A percentile compares a stretch with the other conserved stretches of the same genome.
phyloP scores from a whole-genome alignment of 30 jellyfish, hydroid and myxozoan genomes.

The Pseudorhiza aurosa region DNA sequence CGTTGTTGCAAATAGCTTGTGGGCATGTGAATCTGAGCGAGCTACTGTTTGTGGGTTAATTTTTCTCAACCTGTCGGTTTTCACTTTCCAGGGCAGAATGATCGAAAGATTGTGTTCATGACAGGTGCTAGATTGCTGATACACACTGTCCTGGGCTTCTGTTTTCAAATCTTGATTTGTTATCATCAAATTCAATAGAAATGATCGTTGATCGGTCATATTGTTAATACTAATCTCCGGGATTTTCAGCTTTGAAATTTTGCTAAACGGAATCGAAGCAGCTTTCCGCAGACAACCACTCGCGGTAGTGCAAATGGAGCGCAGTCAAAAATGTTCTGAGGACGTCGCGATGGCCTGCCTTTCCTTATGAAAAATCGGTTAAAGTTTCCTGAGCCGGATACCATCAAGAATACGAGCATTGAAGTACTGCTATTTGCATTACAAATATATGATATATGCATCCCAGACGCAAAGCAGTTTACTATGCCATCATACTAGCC shows the following conservation, averaged over 20 bases:
- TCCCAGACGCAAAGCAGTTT: slow-evolving; percentile 75
- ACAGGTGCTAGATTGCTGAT: slow-evolving; percentile 28
- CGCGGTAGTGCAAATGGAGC: background rate
- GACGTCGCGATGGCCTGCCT: background rate
- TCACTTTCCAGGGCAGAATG: slow-evolving; percentile 49
- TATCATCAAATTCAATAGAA: background rate
- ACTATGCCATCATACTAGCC: slow-evolving; percentile 88
- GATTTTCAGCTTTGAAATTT: background rate
- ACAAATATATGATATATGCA: too few relatives aligned
- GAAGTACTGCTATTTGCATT: slow-evolving; percentile 1
- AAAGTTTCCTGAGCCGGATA: slow-evolving; percentile 20
- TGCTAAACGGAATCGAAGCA: background rate
- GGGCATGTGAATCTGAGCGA: slow-evolving; percentile 67
- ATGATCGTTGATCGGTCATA: slow-evolving; percentile 70
- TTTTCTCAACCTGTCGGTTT: slow-evolving; percentile 43
- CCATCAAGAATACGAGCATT: background rate
- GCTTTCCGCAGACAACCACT: background rate
- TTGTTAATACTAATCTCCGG: background rate
- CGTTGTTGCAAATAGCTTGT: slow-evolving; percentile 52
- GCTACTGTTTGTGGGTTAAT: slow-evolving; percentile 67
- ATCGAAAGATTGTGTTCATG: slow-evolving; percentile 69
- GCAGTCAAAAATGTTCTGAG: background rate
- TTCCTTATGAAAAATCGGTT: slow-evolving; percentile 1
- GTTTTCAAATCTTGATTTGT: background rate
- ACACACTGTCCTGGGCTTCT: slow-evolving; percentile 2